A percentile compares a stretch with the other conserved stretches of the same genome.
Conservation (phyloP, 2,888 invertebrate species). For the Cantharis rustica region DNA sequence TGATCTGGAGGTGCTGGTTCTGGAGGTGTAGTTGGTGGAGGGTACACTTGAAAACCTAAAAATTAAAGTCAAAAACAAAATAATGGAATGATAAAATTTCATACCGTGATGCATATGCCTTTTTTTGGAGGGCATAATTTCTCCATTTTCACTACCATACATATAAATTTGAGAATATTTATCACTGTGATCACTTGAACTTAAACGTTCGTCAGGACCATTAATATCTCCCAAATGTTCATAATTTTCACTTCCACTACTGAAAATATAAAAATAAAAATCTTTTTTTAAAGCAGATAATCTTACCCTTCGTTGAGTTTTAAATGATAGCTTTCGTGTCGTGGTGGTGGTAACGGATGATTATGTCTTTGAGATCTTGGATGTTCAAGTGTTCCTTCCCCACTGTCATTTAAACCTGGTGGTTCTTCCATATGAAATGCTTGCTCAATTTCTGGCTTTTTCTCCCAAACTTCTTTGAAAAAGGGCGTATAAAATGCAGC, state of each 20-base stretch:
- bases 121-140: slow-evolving; percentile 48
- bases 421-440: slow-evolving; percentile 87
- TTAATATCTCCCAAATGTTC: slow-evolving; percentile 66
- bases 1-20: slow-evolving; percentile 85
- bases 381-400: slow-evolving; percentile 73
- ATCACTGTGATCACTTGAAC: slow-evolving; percentile 72
- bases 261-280: slow-evolving; percentile 40
- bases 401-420: slow-evolving; percentile 64
- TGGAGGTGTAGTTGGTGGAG: slow-evolving; percentile 82
- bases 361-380: slow-evolving; percentile 65
- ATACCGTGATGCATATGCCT: slow-evolving; percentile 41
- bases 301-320: slow-evolving; percentile 64
- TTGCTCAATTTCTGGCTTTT: slow-evolving; percentile 92
- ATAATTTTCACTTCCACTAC: slow-evolving; percentile 69
- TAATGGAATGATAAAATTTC: background rate
- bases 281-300: background rate
- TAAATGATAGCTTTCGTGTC: slow-evolving; percentile 79
- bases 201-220: slow-evolving; percentile 62
- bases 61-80: background rate
- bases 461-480: slow-evolving; percentile 96
- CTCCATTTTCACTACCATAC: slow-evolving; percentile 63
- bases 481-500: slow-evolving; percentile 95
- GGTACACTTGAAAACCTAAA: slow-evolving; percentile 80
- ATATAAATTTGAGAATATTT: slow-evolving; percentile 67
- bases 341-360: slow-evolving; percentile 69